Percentiles rank a stretch among this genome's conserved stretches.
phyloP scores from a whole-genome alignment of 1,140 invertebrate species.

The Geopemphigus sp. region DNA sequence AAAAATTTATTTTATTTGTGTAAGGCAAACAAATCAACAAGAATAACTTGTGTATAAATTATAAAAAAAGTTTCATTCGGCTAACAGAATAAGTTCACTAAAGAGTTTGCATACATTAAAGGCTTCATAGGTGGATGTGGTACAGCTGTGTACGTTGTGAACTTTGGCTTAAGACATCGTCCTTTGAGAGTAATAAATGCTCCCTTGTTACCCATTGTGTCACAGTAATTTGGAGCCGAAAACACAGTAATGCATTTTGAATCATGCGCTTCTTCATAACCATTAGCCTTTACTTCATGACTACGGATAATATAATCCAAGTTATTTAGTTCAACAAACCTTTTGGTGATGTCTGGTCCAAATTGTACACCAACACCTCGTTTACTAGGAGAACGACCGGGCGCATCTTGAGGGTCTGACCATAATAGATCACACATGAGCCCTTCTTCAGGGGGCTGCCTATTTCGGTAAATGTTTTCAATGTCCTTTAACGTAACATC shows the following conservation, averaged over 20 bases:
- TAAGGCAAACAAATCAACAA: slow-evolving; percentile 46
- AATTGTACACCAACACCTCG: slow-evolving; percentile 97
- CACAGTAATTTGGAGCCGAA: slow-evolving; percentile 99
- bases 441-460: slow-evolving; percentile 95
- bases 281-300: slow-evolving; percentile 97
- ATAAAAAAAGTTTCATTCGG: slow-evolving; percentile 41
- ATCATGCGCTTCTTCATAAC: slow-evolving; percentile 92
- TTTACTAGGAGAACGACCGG: slow-evolving; percentile 87
- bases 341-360: slow-evolving; percentile 92
- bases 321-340: slow-evolving; percentile 81
- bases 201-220: slow-evolving; percentile 97
- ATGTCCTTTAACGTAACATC: slow-evolving; percentile 90
- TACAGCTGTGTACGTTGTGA: slow-evolving; percentile 88
- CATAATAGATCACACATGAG: slow-evolving; percentile 97
- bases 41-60: slow-evolving; percentile 48
- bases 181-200: slow-evolving; percentile 95
- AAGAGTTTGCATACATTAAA: slow-evolving; percentile 47
- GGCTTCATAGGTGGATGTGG: slow-evolving; percentile 46
- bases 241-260: slow-evolving; percentile 95
- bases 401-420: slow-evolving; percentile 93
- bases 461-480: slow-evolving; percentile 80
- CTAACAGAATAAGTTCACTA: slow-evolving; percentile 43
- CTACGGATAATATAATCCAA: slow-evolving; percentile 93
- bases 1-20: slow-evolving; percentile 47
- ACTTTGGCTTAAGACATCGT: slow-evolving; percentile 85